These are phyloP conservation scores for Lomographa bimaculata DNA, from an alignment of 2,888 invertebrate species.

Conservation along the genomic window DNA sequence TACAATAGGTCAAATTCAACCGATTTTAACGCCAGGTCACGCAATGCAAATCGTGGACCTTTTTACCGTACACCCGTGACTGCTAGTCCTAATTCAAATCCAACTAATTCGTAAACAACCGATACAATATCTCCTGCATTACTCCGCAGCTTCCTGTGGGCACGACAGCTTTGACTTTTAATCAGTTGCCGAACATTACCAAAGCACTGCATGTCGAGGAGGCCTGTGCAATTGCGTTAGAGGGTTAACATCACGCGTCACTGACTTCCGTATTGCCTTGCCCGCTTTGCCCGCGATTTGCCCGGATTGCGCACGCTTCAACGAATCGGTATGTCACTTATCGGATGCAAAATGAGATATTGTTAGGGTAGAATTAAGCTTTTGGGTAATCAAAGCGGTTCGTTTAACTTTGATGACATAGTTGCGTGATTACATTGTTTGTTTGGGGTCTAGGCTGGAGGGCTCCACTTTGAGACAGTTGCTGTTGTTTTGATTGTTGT, in stretches of 20 bases:
- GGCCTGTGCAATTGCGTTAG: slow-evolving; percentile 78
- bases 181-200: slow-evolving; percentile 77
- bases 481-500: no score
- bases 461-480: slow-evolving; percentile 1
- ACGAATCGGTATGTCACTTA: slow-evolving; percentile 63
- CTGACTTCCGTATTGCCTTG: slow-evolving; percentile 50
- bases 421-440: slow-evolving; percentile 11
- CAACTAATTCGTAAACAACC: slow-evolving; percentile 8
- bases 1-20: no score
- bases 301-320: slow-evolving; percentile 49
- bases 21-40: no score
- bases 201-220: slow-evolving; percentile 71
- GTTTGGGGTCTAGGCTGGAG: not conserved
- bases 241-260: slow-evolving; percentile 51
- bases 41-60: no score
- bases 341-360: slow-evolving; percentile 39
- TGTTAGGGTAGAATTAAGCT: slow-evolving; percentile 21
- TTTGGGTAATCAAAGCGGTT: slow-evolving; percentile 28
- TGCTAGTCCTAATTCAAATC: no score
- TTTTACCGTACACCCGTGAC: no score
- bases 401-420: slow-evolving; percentile 25
- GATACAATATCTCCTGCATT: slow-evolving; percentile 1
- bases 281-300: slow-evolving; percentile 4
- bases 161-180: slow-evolving; percentile 78
- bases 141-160: slow-evolving; percentile 40